Evolutionary conservation across 1,140 invertebrate genomes (phyloP).

Genomic region (Rhizoglyphus robini): DNA sequence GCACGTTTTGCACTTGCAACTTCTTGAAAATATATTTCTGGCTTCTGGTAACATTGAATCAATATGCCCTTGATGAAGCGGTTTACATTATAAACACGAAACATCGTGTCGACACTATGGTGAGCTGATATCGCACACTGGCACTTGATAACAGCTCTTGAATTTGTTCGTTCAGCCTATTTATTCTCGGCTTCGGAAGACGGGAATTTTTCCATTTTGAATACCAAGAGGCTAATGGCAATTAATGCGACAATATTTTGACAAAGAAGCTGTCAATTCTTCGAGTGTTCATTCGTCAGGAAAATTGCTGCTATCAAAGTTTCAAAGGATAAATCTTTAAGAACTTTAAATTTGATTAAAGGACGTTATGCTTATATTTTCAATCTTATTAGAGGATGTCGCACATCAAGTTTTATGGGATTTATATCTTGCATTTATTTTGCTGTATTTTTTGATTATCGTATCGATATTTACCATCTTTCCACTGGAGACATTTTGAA

Average conservation of each 20-base stretch:
- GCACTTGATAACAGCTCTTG: conserved; percentile 56
- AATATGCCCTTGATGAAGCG: conserved; percentile 66
- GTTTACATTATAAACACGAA: conserved; percentile 71
- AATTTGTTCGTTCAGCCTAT: conserved; percentile 60
- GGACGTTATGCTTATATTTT: conserved; percentile 72
- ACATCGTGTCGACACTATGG: conserved; percentile 56
- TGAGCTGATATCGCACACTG: conserved; percentile 55
- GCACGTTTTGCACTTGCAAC: no score
- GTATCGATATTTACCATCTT: conserved; percentile 23
- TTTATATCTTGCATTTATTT: conserved; percentile 20
- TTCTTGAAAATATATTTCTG: conserved; percentile 44
- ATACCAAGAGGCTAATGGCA: conserved; percentile 62
- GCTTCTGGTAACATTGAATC: conserved; percentile 58
- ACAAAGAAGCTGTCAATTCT: conserved; percentile 33
- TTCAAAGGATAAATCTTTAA: conserved; percentile 62
- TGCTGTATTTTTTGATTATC: conserved; percentile 16
- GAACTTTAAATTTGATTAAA: conserved; percentile 87
- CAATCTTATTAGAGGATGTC: conserved; percentile 52
- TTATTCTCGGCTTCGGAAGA: conserved; percentile 68
- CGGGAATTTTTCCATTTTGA: conserved; percentile 62
- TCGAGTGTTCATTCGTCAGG: conserved; percentile 56
- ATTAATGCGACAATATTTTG: conserved; percentile 37
- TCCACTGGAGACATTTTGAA: conserved; percentile 13
- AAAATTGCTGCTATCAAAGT: conserved; percentile 64
- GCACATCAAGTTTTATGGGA: conserved; percentile 22